Evolutionary conservation across 2,113 vertebrate species (phyloP).

Genomic region (Nothobranchius kuhntae): DNA sequence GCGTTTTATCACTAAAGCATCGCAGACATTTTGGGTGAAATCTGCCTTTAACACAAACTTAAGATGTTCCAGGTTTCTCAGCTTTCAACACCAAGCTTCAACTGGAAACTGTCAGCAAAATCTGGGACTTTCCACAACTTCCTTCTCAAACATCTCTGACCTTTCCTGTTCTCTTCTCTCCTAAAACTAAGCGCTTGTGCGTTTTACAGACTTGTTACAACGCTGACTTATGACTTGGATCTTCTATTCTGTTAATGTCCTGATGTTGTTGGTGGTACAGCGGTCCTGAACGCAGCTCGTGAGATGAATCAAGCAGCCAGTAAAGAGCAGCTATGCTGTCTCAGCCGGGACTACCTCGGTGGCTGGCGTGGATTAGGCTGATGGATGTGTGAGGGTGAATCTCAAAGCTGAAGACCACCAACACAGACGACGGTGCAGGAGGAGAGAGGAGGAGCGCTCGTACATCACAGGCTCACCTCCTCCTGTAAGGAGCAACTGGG

Average conservation of each 20-base stretch:
- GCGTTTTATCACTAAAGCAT: no score
- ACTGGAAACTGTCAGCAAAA: not conserved
- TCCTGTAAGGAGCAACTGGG: not conserved
- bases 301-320: slow-evolving; percentile 22
- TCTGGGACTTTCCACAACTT: no score
- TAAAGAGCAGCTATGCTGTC: slow-evolving; percentile 9
- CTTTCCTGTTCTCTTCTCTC: no score
- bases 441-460: not conserved
- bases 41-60: no score
- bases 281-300: slow-evolving; percentile 46
- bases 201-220: not conserved
- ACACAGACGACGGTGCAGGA: slow-evolving; percentile 15
- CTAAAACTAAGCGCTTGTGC: no score
- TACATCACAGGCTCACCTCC: slow-evolving; percentile 13
- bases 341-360: not conserved
- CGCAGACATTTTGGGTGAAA: no score
- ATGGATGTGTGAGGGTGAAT: slow-evolving; percentile 14
- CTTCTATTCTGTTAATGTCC: slow-evolving; percentile 5
- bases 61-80: no score
- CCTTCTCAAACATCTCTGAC: no score
- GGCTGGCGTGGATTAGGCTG: not conserved
- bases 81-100: not conserved
- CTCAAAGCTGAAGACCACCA: slow-evolving; percentile 46
- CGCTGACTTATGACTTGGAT: not conserved
- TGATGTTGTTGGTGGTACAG: slow-evolving; percentile 45